A percentile compares a stretch with the other conserved stretches of the same genome.
Evolutionary conservation across 92 coral and sea anemone genomes (phyloP).

Genomic region (Blastomussa wellsi): DNA sequence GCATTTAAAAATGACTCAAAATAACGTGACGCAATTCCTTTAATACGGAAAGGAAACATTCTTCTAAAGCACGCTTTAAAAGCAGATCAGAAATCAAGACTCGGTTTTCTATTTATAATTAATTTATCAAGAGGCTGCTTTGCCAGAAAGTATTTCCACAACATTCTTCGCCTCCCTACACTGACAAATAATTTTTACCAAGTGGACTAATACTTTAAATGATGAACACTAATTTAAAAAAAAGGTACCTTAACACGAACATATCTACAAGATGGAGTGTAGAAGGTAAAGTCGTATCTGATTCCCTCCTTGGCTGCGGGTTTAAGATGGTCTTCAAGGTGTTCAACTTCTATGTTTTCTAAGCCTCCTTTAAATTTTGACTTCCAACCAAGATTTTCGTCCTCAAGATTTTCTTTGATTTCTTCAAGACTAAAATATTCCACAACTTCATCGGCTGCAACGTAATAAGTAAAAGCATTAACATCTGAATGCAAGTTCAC

Average conservation of each 20-base stretch:
- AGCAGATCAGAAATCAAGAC: no score
- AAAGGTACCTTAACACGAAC: conserved; percentile 37
- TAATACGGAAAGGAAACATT: no score
- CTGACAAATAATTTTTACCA: background rate
- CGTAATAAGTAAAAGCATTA: no score
- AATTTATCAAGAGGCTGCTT: no score
- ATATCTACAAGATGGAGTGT: conserved; percentile 35
- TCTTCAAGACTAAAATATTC: conserved; percentile 19
- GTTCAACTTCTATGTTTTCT: conserved; percentile 19
- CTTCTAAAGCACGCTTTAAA: no score
- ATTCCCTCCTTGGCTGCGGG: conserved; percentile 18
- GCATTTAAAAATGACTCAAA: no score
- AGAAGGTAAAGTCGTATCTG: conserved; percentile 38
- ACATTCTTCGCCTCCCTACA: background rate
- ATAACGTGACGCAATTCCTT: no score
- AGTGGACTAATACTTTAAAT: no score
- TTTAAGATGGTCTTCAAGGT: background rate
- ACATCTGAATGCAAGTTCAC: no score
- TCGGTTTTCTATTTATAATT: no score
- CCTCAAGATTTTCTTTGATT: conserved; percentile 14
- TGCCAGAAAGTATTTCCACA: background rate
- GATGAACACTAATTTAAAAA: no score
- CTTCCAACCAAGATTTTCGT: background rate
- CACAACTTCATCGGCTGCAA: no score
- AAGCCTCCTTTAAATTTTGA: conserved; percentile 19